These are phyloP conservation scores for Prietella phreatophila DNA, from an alignment of 2,113 vertebrate species.

Conservation along the genomic window DNA sequence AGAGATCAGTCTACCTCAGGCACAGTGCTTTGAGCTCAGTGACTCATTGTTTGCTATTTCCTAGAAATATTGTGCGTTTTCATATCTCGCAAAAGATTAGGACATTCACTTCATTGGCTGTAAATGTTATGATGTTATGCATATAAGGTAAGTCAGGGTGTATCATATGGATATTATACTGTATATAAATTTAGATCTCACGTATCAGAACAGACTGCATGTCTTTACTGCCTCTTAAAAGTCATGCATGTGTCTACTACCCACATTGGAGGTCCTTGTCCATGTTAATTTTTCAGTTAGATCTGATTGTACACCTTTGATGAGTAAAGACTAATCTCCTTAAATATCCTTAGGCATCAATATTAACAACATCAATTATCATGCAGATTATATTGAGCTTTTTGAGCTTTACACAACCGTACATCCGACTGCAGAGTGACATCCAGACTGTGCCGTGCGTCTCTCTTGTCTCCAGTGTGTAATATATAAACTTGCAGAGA, in stretches of 20 bases:
- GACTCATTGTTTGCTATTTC: not conserved
- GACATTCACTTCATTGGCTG: not conserved
- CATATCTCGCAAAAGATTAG: not conserved
- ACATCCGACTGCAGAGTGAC: not conserved
- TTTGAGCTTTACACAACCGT: not conserved
- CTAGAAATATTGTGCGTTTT: not conserved
- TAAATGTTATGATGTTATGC: not conserved
- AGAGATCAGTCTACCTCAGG: not conserved
- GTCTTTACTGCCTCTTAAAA: not conserved
- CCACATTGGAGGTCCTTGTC: not conserved
- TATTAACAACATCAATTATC: not conserved
- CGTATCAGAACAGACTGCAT: not conserved
- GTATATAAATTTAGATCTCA: not conserved
- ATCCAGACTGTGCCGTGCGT: conserved; percentile 10
- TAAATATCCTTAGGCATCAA: not conserved
- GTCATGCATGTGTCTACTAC: not conserved
- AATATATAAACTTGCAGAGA: conserved; percentile 54
- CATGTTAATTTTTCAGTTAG: not conserved
- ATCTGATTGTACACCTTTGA: not conserved
- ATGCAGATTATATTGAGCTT: not conserved
- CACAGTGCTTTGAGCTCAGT: not conserved
- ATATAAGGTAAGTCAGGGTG: not conserved
- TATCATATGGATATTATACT: not conserved
- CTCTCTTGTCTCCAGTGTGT: conserved; percentile 32
- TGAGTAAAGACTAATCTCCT: not conserved